A percentile compares a stretch with the other conserved stretches of the same genome.
phyloP scores from a whole-genome alignment of 2,888 invertebrate species.

The Torymus auratus region DNA sequence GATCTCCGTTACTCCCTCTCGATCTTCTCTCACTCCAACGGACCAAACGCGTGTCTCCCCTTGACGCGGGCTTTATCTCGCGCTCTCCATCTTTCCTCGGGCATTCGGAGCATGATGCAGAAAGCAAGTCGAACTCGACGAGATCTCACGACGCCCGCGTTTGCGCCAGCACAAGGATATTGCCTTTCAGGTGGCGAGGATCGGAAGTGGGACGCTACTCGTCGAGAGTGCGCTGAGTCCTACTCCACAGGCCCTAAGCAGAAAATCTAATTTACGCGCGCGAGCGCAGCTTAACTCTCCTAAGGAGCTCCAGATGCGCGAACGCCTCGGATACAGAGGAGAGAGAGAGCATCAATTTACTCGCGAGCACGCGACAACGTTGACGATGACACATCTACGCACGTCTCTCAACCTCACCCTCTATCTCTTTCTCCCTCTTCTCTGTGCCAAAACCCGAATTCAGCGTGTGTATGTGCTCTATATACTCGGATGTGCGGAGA shows the following conservation, averaged over 20 bases:
- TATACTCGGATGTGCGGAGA: too few relatives aligned
- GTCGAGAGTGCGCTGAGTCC: conserved; percentile 46
- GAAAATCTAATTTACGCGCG: conserved; percentile 74
- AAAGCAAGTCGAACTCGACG: conserved; percentile 17
- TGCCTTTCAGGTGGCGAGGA: too few relatives aligned
- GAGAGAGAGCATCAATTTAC: conserved; percentile 71
- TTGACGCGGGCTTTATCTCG: too few relatives aligned
- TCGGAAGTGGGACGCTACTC: too few relatives aligned
- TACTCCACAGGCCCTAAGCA: conserved; percentile 67
- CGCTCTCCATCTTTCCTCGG: neutral
- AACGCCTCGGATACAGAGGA: neutral
- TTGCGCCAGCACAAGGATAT: neutral
- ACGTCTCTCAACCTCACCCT: too few relatives aligned
- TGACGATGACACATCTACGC: too few relatives aligned
- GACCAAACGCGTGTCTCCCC: too few relatives aligned
- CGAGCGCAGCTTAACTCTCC: conserved; percentile 68
- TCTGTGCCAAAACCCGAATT: conserved; percentile 40
- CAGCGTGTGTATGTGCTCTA: neutral
- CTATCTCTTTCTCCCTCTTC: conserved; percentile 32
- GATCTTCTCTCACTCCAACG: too few relatives aligned
- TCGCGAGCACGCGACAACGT: conserved; percentile 50
- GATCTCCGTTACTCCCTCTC: too few relatives aligned
- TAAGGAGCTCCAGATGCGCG: conserved; percentile 70
- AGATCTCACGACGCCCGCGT: neutral
- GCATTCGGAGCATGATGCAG: conserved; percentile 11